Percentiles rank a stretch among this genome's conserved stretches.
Evolutionary conservation across 1,140 invertebrate species (phyloP).

Genomic region (Muscidifurax raptorellus): DNA sequence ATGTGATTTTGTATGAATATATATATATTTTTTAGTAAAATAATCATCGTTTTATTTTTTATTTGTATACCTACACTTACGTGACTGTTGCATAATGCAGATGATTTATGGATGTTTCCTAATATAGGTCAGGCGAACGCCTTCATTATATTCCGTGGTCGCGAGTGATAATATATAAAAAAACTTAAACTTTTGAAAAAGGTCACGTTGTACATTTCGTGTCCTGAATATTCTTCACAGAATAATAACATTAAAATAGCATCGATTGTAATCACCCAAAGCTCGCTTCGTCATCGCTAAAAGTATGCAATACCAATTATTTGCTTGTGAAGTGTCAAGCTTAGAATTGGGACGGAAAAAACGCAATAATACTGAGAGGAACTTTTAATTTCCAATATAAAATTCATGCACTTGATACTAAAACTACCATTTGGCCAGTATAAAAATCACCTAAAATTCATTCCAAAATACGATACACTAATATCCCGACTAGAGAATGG

Average conservation of each 20-base stretch:
- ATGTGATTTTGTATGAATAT: conserved; percentile 29
- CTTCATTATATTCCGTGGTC: conserved; percentile 1
- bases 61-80: not conserved
- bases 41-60: not conserved
- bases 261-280: no score
- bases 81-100: not conserved
- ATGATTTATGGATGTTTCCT: not conserved
- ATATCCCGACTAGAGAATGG: not conserved
- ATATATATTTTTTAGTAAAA: conserved; percentile 20
- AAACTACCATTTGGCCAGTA: no score
- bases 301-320: no score
- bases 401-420: not conserved
- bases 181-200: not conserved
- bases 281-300: no score
- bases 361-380: no score
- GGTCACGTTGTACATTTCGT: not conserved
- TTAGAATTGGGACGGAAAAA: no score
- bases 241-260: not conserved
- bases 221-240: not conserved
- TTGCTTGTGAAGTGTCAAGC: no score
- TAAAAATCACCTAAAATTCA: no score
- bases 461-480: no score
- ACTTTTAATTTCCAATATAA: no score
- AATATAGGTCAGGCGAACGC: not conserved
- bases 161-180: not conserved